These are phyloP conservation scores for Corticium candelabrum DNA, from an alignment of 37 sponge, comb jelly and placozoan species.

Conservation along the genomic window DNA sequence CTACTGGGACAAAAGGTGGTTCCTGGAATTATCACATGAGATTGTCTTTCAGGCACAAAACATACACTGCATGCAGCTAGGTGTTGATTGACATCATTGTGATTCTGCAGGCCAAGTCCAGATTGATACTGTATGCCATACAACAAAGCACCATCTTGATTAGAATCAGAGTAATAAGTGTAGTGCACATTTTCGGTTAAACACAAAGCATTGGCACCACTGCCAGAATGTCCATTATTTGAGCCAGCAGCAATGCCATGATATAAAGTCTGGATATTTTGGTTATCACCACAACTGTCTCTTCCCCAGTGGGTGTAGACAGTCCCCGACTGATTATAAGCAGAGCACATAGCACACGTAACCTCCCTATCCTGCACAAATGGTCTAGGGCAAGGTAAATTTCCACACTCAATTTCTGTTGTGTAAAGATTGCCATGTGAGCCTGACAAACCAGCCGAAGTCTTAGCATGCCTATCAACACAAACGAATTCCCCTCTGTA, in stretches of 20 bases:
- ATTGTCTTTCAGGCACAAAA: background rate
- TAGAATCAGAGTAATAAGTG: background rate
- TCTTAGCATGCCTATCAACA: background rate
- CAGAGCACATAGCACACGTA: background rate
- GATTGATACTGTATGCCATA: background rate
- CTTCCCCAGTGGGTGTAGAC: conserved; percentile 21
- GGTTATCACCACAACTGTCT: background rate
- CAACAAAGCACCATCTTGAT: background rate
- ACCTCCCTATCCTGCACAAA: background rate
- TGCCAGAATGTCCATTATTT: background rate
- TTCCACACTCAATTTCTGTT: background rate
- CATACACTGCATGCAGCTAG: background rate
- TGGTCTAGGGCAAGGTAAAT: background rate
- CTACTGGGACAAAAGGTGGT: background rate
- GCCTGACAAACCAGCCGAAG: background rate
- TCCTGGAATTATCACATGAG: background rate
- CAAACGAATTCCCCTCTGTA: conserved; percentile 13
- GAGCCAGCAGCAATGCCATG: conserved; percentile 15
- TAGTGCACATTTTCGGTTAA: background rate
- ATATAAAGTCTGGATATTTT: conserved; percentile 2
- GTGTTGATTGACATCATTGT: background rate
- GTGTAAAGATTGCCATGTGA: background rate
- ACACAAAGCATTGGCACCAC: background rate
- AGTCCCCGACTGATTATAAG: background rate
- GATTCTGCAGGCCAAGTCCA: background rate